Conservation (phyloP, 1,140 invertebrate genomes). For the Pseudoatta argentina region DNA sequence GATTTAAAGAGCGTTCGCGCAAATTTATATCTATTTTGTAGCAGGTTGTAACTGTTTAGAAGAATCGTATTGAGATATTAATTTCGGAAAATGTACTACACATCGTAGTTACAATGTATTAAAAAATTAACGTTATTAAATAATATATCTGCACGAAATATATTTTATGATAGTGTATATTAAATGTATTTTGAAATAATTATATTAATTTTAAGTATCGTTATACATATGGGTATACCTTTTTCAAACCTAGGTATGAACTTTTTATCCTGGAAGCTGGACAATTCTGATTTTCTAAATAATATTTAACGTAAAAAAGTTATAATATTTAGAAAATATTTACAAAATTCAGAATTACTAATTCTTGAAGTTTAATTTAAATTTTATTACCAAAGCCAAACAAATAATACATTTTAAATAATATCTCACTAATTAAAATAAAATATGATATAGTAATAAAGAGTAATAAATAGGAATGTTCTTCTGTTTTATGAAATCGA, state of each 20-base stretch:
- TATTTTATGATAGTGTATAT: neutral
- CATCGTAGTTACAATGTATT: neutral
- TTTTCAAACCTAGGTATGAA: conserved; percentile 7
- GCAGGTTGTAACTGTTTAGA: neutral
- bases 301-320: neutral
- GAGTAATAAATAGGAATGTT: neutral
- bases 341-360: neutral
- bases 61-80: neutral
- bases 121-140: neutral
- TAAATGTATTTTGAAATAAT: neutral
- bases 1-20: neutral
- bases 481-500: neutral
- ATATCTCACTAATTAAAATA: too few species aligned
- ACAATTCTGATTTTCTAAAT: neutral
- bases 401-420: neutral
- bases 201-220: neutral
- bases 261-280: neutral
- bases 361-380: neutral
- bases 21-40: neutral
- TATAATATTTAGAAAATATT: too few species aligned
- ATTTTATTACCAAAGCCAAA: neutral
- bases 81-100: neutral
- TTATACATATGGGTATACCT: neutral
- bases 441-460: too few species aligned
- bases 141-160: neutral